Evolutionary conservation across 2,888 invertebrate species (phyloP).

Genomic region (Spatulosminthurus flaviceps): DNA sequence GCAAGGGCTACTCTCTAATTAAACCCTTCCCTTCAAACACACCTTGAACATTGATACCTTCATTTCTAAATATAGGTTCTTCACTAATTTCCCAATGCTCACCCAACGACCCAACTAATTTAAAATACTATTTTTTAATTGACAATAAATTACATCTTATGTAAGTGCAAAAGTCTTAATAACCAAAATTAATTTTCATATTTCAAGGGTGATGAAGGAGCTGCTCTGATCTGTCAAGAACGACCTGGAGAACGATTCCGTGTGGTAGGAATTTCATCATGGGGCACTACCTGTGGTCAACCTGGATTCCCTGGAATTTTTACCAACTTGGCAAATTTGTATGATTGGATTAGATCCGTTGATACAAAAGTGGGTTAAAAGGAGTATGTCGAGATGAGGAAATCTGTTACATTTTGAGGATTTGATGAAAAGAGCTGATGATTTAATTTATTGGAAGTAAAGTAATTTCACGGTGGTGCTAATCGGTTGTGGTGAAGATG

Average conservation of each 20-base stretch:
- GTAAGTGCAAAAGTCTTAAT: no score
- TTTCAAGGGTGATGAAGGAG: conserved; percentile 63
- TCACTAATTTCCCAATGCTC: no score
- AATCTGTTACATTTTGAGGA: no score
- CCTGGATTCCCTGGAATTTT: conserved; percentile 61
- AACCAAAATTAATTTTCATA: conserved; percentile 29
- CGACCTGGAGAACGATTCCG: conserved; percentile 55
- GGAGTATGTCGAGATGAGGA: no score
- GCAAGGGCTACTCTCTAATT: no score
- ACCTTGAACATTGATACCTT: no score
- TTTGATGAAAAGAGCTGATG: background rate
- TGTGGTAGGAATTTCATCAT: conserved; percentile 60
- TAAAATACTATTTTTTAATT: background rate
- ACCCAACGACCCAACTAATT: no score
- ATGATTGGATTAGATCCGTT: conserved; percentile 62
- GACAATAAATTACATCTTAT: no score
- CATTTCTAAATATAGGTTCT: no score
- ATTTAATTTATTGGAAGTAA: conserved; percentile 1
- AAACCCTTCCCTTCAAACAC: no score
- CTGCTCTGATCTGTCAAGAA: conserved; percentile 61
- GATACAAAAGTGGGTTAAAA: conserved; percentile 51
- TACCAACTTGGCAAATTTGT: conserved; percentile 60
- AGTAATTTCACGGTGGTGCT: background rate
- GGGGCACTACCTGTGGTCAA: conserved; percentile 62
- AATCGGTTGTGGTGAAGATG: background rate